phyloP scores from a whole-genome alignment of 2,888 invertebrate genomes.

The Scaeva pyrastri region DNA sequence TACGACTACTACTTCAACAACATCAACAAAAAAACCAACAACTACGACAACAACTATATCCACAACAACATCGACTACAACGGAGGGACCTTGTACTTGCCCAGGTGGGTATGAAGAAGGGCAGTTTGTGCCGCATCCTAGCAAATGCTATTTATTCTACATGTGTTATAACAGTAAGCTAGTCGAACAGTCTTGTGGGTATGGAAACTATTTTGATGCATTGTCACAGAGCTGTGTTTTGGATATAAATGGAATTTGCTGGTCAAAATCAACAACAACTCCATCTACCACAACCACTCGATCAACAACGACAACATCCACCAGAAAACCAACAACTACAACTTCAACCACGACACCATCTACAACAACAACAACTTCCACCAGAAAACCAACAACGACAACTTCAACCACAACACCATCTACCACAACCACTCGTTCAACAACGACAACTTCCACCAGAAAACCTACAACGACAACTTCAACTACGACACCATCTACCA shows the following conservation, averaged over 20 bases:
- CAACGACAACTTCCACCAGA: neutral
- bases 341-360: neutral
- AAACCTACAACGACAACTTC: neutral
- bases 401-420: neutral
- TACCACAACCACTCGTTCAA: neutral
- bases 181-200: slow-evolving; percentile 40
- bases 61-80: slow-evolving; percentile 12
- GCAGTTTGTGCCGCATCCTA: slow-evolving; percentile 76
- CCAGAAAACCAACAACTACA: neutral
- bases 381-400: slow-evolving; percentile 10
- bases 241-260: slow-evolving; percentile 17
- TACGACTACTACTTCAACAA: neutral
- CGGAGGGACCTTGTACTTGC: slow-evolving; percentile 7
- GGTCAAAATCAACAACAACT: neutral
- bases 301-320: neutral
- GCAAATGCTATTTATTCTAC: slow-evolving; percentile 78
- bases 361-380: slow-evolving; percentile 5
- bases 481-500: neutral
- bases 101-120: slow-evolving; percentile 71
- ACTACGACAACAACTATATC: slow-evolving; percentile 5
- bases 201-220: slow-evolving; percentile 67
- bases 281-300: neutral
- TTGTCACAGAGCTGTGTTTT: slow-evolving; percentile 48
- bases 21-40: neutral
- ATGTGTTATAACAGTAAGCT: slow-evolving; percentile 78